Conservation (phyloP, 2,797 vertebrate genomes). For the Myoxocephalus aenaeus region DNA sequence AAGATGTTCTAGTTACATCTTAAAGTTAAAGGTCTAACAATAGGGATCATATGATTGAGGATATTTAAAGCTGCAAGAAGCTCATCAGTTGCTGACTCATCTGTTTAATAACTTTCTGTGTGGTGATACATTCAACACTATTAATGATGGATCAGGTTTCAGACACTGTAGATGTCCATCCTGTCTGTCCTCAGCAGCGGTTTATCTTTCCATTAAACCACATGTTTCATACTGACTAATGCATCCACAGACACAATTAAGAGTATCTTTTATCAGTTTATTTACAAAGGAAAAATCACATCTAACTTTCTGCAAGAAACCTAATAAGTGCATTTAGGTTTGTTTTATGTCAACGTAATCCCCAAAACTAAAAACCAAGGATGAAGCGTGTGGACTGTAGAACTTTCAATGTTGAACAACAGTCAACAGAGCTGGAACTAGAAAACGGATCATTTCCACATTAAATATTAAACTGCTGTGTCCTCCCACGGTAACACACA, state of each 20-base stretch:
- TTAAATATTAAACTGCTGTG: slow-evolving; percentile 15
- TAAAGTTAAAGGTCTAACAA: not conserved
- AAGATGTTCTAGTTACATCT: not conserved
- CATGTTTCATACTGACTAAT: too few species aligned
- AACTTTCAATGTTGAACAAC: too few species aligned
- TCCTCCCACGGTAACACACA: too few species aligned
- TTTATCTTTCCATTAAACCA: too few species aligned
- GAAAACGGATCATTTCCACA: slow-evolving; percentile 16
- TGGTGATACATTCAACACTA: not conserved
- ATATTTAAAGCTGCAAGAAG: not conserved
- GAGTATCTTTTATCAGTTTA: not conserved
- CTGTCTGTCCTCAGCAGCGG: too few species aligned
- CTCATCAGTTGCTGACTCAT: not conserved
- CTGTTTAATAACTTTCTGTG: not conserved
- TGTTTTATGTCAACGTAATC: too few species aligned
- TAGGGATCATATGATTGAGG: not conserved
- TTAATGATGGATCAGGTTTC: not conserved
- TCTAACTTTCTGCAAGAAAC: not conserved
- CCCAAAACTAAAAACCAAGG: too few species aligned
- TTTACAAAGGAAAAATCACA: not conserved
- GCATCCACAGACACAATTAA: too few species aligned
- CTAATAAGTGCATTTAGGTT: not conserved
- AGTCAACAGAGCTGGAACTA: slow-evolving; percentile 10
- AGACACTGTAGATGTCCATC: not conserved
- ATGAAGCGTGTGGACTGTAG: not conserved